These are phyloP conservation scores for Acanthococcus lagerstroemiae DNA, from an alignment of 2,888 invertebrate species.

Conservation along the genomic window DNA sequence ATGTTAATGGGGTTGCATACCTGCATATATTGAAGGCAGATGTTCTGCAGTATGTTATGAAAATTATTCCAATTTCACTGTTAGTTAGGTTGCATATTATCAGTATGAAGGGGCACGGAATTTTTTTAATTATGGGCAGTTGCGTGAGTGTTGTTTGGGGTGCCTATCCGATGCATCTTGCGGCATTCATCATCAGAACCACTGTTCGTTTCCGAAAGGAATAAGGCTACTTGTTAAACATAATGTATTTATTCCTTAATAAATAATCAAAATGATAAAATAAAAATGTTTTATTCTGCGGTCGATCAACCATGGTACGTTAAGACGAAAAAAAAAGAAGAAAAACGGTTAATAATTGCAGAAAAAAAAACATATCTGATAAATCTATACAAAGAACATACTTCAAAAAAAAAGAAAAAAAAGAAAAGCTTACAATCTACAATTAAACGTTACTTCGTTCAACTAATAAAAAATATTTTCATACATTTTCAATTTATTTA, in stretches of 20 bases:
- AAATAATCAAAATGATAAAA: conserved; percentile 26
- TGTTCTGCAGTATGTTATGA: too few species aligned
- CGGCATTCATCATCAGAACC: too few species aligned
- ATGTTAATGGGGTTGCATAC: too few species aligned
- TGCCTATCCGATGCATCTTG: too few species aligned
- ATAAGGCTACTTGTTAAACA: neutral
- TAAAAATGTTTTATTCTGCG: conserved; percentile 27
- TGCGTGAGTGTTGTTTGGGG: too few species aligned
- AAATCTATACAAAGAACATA: conserved; percentile 27
- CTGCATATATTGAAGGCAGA: too few species aligned
- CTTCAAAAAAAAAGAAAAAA: conserved; percentile 4
- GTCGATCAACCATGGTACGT: conserved; percentile 21
- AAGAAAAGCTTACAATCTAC: conserved; percentile 22
- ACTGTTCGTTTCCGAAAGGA: too few species aligned
- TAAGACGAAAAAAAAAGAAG: conserved; percentile 20
- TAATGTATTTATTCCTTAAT: conserved; percentile 24
- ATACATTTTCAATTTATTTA: neutral
- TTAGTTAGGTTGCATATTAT: too few species aligned
- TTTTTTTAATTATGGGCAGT: too few species aligned
- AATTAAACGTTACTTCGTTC: conserved; percentile 28
- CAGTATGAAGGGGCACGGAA: too few species aligned
- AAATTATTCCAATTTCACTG: too few species aligned
- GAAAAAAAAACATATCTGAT: conserved; percentile 15
- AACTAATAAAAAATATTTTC: conserved; percentile 17
- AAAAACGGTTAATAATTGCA: conserved; percentile 25